phyloP scores from a whole-genome alignment of 2,113 vertebrate genomes.

The Monopterus albus region DNA sequence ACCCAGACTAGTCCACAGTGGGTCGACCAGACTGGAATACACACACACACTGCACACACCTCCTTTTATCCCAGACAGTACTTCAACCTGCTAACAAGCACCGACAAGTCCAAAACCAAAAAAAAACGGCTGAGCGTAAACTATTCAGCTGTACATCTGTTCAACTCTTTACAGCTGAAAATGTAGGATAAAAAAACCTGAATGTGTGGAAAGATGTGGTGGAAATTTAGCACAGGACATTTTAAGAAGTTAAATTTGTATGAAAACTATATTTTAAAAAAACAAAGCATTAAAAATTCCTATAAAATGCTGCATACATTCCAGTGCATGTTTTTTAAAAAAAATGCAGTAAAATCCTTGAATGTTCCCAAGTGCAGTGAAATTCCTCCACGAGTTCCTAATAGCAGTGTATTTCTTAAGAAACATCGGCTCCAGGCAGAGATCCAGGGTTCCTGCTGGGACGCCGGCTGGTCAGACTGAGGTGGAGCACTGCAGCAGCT shows the following conservation, averaged over 20 bases:
- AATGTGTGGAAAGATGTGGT: neutral
- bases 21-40: constrained; percentile 20
- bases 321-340: neutral
- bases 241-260: neutral
- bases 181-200: neutral
- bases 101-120: constrained; percentile 49
- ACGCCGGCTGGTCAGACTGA: constrained; percentile 64
- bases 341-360: constrained; percentile 36
- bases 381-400: constrained; percentile 35
- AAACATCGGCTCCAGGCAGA: constrained; percentile 34
- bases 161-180: constrained; percentile 22
- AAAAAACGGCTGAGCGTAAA: constrained; percentile 31
- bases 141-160: constrained; percentile 36
- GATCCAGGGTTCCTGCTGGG: constrained; percentile 52
- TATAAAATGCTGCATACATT: neutral
- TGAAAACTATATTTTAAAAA: neutral
- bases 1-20: constrained; percentile 32
- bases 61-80: constrained; percentile 28
- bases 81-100: constrained; percentile 55
- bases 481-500: constrained; percentile 59
- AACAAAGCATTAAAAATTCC: neutral
- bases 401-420: constrained; percentile 25
- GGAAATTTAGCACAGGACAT: neutral
- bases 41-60: constrained; percentile 5
- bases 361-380: constrained; percentile 29